Evolutionary conservation across 1,140 invertebrate genomes (phyloP), one percentile per base, ranked within the genome.

Genomic region (Adoxophyes honmai): DNA sequence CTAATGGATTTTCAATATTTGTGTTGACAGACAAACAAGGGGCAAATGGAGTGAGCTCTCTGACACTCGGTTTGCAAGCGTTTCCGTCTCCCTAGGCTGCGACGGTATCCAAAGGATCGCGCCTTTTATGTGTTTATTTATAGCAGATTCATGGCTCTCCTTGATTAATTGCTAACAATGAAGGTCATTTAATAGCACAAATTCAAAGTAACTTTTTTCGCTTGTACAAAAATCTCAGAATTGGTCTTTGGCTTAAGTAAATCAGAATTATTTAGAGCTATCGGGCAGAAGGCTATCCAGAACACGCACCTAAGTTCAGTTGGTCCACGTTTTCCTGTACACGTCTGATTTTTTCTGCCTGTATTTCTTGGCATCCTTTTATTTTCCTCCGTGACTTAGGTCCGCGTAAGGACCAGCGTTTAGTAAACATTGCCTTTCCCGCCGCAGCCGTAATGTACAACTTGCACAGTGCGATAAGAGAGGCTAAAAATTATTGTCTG

Each of bases 1-100:
- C 71, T 81, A 81, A 81, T 81, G 78, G 78, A 81, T 79, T 81
- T 78, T 74, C 78, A 79, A 79, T 81, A 81, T 81, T 81, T 81
- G 76, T 75, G 66, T 78, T 80, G 70, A 76, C 75, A 75, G 68
- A 78, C 77, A 79, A 76, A 80, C 73, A 82, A 70, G 70, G 74
- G 75, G 70, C 59, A 53, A 62, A 64, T 66, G 48, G 62, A 71
- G 62, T 67, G 64, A 64, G 68, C 62, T 64, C 66, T 64, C 54
- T 28, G 64, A 52, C 58, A 60, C 52, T 66, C 58, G 58, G 62
- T 59, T 63, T 63, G 63, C 60, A 57, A 62, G 54, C 44, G 55
- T 57, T 57, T 57, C 34, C 54, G 33, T 51, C 52, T 52, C 15
- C 38, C 16, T 28, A 6, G n/a, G 42, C 10, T 18, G 5, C 16